Evolutionary conservation across 2,888 invertebrate genomes (phyloP), one percentile per base, ranked within the genome.

Genomic region (Alsophila aescularia): DNA sequence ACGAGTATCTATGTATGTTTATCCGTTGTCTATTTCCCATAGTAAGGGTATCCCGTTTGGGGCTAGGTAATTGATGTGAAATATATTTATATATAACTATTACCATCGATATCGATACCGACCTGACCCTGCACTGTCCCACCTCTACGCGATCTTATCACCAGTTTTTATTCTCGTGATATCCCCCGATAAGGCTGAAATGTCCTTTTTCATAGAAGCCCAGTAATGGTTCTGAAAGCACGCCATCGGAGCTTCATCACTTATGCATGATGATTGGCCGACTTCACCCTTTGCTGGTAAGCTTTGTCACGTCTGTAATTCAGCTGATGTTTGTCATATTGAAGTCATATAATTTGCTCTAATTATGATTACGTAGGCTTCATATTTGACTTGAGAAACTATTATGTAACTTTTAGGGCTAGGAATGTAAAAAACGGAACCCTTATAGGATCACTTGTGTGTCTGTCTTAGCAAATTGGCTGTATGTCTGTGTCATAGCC

Each of bases 181-280:
- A 90, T 83, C 87, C 86, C 77, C 67, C 84, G 91, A 91, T 90
- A 91, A 91, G 83, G 81, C 75, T 75, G 81, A 86, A 89, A 89
- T 90, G 90, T 90, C 89, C 90, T 90, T 90, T 91, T 91, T 86
- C 90, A 90, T 90, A 90, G 91, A 91, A 90, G 81, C 77, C 66
- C 83, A 77, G 81, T 91, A 90, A 91, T 90, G 90, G 89, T 75
- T 72, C 74, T 73, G 76, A 73, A 86, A 78, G 85, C 90, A 90
- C 90, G 90, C 89, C 73, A 90, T 73, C 80, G 77, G 48, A 62
- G 64, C 72, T 73, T 87, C 83, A 90, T 91, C 79, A 90, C 83
- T 90, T 90, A 91, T 91, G 88, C 79, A 91, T 90, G 81, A 65
- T 88, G 86, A 90, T 89, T 88, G 87, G 76, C 70, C 70, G 73